phyloP scores from a whole-genome alignment of 2,113 vertebrate genomes.

The Choloepus hoffmanni region DNA sequence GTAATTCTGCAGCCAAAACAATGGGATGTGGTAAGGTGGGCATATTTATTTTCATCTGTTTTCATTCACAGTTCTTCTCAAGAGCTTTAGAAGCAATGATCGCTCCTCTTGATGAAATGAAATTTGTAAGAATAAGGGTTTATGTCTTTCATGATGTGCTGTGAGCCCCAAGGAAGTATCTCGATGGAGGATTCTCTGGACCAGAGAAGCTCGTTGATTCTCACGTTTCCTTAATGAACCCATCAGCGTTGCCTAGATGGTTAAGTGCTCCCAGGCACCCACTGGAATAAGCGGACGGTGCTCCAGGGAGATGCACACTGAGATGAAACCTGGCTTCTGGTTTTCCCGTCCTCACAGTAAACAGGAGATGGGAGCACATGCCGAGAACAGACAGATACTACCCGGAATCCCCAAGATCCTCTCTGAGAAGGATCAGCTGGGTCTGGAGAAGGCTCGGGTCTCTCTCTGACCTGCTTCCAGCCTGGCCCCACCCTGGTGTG shows the following conservation, averaged over 20 bases:
- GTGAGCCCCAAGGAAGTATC: constrained; percentile 51
- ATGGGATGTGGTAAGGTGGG: constrained; percentile 67
- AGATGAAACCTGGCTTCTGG: no score
- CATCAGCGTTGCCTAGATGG: constrained; percentile 62
- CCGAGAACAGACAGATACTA: no score
- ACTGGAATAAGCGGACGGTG: not conserved
- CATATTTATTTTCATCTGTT: constrained; percentile 55
- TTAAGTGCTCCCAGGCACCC: constrained; percentile 35
- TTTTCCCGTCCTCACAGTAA: accelerated
- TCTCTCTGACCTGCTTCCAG: no score
- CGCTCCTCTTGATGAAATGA: constrained; percentile 70
- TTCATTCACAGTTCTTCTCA: constrained; percentile 68
- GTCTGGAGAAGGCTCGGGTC: no score
- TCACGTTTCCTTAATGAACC: constrained; percentile 59
- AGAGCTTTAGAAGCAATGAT: constrained; percentile 60
- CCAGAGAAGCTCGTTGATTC: constrained; percentile 58
- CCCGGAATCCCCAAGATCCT: no score
- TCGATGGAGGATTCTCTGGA: constrained; percentile 31
- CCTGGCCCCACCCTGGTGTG: no score
- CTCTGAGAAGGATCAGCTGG: no score
- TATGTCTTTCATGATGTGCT: constrained; percentile 55
- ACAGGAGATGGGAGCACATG: accelerated
- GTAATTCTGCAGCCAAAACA: constrained; percentile 49
- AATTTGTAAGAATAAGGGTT: constrained; percentile 56
- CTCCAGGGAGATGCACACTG: accelerated